These are phyloP conservation scores for Andrena cerasifolii DNA, from an alignment of 1,140 invertebrate genomes.

Conservation along the genomic window DNA sequence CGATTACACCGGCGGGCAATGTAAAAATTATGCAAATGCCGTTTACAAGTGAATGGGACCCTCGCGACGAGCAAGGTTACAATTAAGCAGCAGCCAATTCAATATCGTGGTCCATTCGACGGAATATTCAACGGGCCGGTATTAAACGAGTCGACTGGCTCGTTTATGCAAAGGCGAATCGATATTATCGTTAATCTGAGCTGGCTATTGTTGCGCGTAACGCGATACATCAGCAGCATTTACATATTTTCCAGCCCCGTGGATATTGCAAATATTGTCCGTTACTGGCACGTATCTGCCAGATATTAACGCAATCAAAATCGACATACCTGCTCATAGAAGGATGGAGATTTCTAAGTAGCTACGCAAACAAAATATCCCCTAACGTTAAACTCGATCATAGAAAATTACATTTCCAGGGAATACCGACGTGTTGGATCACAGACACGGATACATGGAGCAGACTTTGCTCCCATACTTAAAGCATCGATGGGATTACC, in stretches of 20 bases:
- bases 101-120: constrained; percentile 80
- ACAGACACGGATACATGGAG: constrained; percentile 62
- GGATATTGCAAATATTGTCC: too few relatives aligned
- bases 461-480: constrained; percentile 68
- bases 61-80: constrained; percentile 77
- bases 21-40: constrained; percentile 82
- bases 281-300: not conserved
- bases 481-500: constrained; percentile 78
- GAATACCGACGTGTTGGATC: constrained; percentile 53
- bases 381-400: not conserved
- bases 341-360: too few relatives aligned
- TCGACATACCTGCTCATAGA: too few relatives aligned
- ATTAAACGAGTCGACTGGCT: constrained; percentile 77
- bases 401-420: constrained; percentile 15
- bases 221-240: not conserved
- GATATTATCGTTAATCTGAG: constrained; percentile 63
- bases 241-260: not conserved
- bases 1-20: constrained; percentile 74
- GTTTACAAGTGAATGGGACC: constrained; percentile 79
- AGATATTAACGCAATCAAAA: not conserved
- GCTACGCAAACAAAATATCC: too few relatives aligned
- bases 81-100: constrained; percentile 82
- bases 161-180: constrained; percentile 70
- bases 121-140: constrained; percentile 80
- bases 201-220: not conserved